phyloP scores from a whole-genome alignment of 2,888 invertebrate genomes.

The Tipula confusa region DNA sequence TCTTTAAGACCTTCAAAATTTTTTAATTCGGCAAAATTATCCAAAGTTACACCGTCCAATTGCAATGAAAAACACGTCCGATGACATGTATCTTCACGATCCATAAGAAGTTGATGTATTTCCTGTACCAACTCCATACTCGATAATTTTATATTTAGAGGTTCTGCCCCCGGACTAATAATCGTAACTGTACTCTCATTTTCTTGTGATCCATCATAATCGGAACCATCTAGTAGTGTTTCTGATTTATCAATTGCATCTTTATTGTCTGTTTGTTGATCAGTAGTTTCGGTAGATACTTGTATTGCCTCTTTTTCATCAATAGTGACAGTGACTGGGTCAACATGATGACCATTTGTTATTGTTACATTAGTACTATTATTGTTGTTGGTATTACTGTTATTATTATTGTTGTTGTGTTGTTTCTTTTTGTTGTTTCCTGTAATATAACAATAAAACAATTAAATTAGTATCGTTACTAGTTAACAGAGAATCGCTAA shows the following conservation, averaged over 20 bases:
- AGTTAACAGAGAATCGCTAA: background rate
- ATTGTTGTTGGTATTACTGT: background rate
- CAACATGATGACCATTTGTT: constrained; percentile 25
- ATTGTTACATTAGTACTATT: background rate
- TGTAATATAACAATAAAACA: background rate
- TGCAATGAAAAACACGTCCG: constrained; percentile 97
- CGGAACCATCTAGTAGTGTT: background rate
- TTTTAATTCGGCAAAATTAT: constrained; percentile 97
- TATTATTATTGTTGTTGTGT: background rate
- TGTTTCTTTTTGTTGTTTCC: background rate
- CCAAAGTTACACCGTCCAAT: constrained; percentile 86
- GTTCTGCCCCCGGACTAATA: constrained; percentile 83
- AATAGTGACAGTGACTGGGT: background rate
- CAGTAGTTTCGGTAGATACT: background rate
- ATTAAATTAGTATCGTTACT: background rate
- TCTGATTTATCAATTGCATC: background rate
- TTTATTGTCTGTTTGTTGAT: constrained; percentile 3
- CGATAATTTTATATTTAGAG: constrained; percentile 92
- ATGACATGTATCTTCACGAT: constrained; percentile 97
- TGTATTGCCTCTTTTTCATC: background rate
- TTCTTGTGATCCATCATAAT: constrained; percentile 79
- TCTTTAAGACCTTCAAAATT: constrained; percentile 93
- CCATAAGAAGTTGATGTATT: constrained; percentile 97
- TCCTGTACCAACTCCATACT: constrained; percentile 97
- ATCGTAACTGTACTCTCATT: constrained; percentile 92